Base-by-base conservation (phyloP, 2,113 vertebrate species). In the Oreochromis tanganicae region DNA sequence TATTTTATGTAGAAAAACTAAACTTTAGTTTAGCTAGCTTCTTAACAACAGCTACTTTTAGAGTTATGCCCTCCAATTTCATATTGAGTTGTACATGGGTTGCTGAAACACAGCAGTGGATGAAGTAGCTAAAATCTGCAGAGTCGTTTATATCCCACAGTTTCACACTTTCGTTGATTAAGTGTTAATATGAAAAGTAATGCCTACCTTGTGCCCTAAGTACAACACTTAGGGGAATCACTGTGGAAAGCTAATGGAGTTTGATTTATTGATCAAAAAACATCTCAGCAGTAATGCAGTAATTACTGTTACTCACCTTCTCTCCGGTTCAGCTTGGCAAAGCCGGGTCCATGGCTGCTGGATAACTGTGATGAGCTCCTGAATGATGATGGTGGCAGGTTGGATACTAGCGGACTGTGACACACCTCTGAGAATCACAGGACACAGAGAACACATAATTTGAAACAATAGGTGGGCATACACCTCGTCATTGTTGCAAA, bases 271-370 rank as follows among this genome's bases (percentile, higher is more conserved):
- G 32, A 48, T 63, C 38, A 82, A 21, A 50, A 29, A 73, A 56
- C 8, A 80, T 79, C 4, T 41, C 73, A 61, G 14, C 27, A n/a
- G n/a, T n/a, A n/a, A 32, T 24, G 36, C 38, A 14, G 52, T 17
- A 27, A 9, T n/a, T 13, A 52, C 73, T 13, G 27, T 73, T n/a
- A 87, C 97, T 97, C 95, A 99, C 98, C 98, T 88, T 98, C 97
- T 96, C 97, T 93, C 17, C 96, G 96, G 96, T 98, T 98, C 91
- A 99, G 97, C 84, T 98, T 98, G 43, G 97, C 98, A 84, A 97
- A 97, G 91, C 96, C 97, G 4, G 97, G 94, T 27, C 96, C 97
- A 6, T 97, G 96, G 48, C 95, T 96, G 88, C 94, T 95, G 50
- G 94, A 96, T 87, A 97, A 85, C 83, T 97, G 96, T 12, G 98